A percentile compares a stretch with the other conserved stretches of the same genome.
Conservation (phyloP, 1,140 invertebrate species). For the Aphaenogaster rudis region DNA sequence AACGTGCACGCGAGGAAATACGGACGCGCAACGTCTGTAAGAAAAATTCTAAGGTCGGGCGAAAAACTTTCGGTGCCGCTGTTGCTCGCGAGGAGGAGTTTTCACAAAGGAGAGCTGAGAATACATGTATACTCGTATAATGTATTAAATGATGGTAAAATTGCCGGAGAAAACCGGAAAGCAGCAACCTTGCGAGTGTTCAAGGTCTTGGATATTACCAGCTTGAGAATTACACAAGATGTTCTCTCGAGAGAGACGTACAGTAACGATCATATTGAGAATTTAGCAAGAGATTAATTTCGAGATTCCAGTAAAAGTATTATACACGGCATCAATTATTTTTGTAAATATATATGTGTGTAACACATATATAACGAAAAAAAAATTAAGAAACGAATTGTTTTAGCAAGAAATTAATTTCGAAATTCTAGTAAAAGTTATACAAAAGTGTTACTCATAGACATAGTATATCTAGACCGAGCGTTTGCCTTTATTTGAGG, state of each 20-base stretch:
- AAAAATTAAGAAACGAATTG: too few species aligned
- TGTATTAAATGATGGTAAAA: not conserved
- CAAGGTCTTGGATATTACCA: conserved; percentile 3
- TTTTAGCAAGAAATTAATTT: too few species aligned
- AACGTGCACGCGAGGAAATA: not conserved
- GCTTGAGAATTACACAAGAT: not conserved
- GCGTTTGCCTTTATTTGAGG: too few species aligned
- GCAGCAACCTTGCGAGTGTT: not conserved
- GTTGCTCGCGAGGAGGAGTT: not conserved
- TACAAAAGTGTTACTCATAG: too few species aligned
- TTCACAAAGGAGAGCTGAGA: not conserved
- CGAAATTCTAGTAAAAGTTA: too few species aligned
- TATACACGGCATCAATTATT: not conserved
- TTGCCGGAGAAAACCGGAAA: conserved; percentile 16
- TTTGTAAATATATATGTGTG: not conserved
- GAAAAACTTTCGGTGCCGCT: not conserved
- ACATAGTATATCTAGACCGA: too few species aligned
- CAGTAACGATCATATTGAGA: too few species aligned
- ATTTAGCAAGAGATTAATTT: conserved; percentile 8
- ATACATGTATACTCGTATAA: not conserved
- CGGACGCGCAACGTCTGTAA: not conserved
- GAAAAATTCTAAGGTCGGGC: not conserved
- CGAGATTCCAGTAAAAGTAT: not conserved
- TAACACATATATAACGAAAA: not conserved
- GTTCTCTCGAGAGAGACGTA: not conserved